Evolutionary conservation across 2,888 invertebrate species (phyloP).

Genomic region (Sminthurinus aureus): DNA sequence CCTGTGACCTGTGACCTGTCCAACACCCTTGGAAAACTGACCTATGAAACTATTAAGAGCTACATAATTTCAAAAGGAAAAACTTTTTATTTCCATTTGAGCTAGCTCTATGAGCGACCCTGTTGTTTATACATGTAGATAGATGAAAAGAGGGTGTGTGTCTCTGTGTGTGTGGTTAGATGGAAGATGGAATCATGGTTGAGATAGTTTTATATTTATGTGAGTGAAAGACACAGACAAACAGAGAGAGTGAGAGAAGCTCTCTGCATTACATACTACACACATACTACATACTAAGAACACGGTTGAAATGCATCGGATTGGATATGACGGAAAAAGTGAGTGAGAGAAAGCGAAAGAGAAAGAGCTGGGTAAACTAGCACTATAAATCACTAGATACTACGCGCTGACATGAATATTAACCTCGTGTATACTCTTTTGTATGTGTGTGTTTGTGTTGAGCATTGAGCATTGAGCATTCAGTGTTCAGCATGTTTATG

Average conservation of each 20-base stretch:
- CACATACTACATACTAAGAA: too few species aligned
- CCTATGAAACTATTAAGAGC: too few species aligned
- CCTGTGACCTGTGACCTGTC: too few species aligned
- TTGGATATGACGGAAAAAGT: not conserved
- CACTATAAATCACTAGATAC: constrained; percentile 32
- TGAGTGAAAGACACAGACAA: not conserved
- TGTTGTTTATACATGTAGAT: not conserved
- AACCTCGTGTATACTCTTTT: constrained; percentile 29
- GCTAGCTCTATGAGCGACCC: too few species aligned
- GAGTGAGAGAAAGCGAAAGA: not conserved
- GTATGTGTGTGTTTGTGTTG: not conserved
- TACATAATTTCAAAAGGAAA: too few species aligned
- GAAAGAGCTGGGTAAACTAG: constrained; percentile 21
- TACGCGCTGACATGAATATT: constrained; percentile 40
- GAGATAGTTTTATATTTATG: constrained; percentile 16
- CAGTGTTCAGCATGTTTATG: too few species aligned
- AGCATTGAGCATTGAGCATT: too few species aligned
- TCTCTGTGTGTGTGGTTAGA: not conserved
- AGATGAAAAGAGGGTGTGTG: not conserved
- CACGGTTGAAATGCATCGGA: not conserved
- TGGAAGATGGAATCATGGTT: constrained; percentile 4
- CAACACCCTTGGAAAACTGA: too few species aligned
- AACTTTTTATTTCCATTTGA: too few species aligned
- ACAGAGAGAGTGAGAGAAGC: not conserved
- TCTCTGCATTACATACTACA: too few species aligned